Base-by-base conservation (phyloP, 1,140 invertebrate species). In the Oppia nitens region DNA sequence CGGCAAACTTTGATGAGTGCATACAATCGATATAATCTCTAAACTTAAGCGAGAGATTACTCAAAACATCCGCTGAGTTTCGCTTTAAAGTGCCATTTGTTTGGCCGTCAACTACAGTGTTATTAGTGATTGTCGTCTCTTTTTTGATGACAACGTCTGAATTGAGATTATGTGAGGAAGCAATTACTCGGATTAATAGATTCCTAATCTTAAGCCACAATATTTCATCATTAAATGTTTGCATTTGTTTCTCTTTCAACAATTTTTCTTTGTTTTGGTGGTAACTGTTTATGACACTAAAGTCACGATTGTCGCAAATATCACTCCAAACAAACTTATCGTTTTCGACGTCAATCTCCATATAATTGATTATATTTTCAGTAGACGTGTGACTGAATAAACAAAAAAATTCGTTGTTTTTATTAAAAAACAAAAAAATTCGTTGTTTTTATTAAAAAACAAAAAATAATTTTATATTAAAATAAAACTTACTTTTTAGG, bases 311-410 rank as follows among this genome's bases (percentile, higher is more conserved):
- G 26, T 50, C 60, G 23, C 47, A 29, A 17, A 54, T 48, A 26
- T 63, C 63, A 27, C 60, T 60, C 12, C 58, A 24, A 66, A 55
- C 63, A 64, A 62, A 70, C 69, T 63, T 65, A 29, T 63, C 58
- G 14, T 66, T 74, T 68, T 72, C 74, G 77, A 53, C 71, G 65
- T 26, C 74, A 58, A 28, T 64, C 73, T 23, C 40, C 49, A 47
- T 56, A 47, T 57, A 24, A 54, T 61, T 52, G 2, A 55, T 28
- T 40, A 47, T 59, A 23, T 32, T 48, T 57, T 27, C 57, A 28
- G 59, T 63, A 47, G 59, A 51, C 45, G 48, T 60, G 26, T 57
- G 45, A 59, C 60, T 60, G 56, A 28, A 47, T 59, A 61, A 28
- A 48, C 45, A 14, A 27, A 55, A 52, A 28, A n/a, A n/a, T n/a